A percentile compares a stretch with the other conserved stretches of the same genome.
Evolutionary conservation across 1,140 invertebrate genomes (phyloP).

Genomic region (Leptestheria dahalacensis): DNA sequence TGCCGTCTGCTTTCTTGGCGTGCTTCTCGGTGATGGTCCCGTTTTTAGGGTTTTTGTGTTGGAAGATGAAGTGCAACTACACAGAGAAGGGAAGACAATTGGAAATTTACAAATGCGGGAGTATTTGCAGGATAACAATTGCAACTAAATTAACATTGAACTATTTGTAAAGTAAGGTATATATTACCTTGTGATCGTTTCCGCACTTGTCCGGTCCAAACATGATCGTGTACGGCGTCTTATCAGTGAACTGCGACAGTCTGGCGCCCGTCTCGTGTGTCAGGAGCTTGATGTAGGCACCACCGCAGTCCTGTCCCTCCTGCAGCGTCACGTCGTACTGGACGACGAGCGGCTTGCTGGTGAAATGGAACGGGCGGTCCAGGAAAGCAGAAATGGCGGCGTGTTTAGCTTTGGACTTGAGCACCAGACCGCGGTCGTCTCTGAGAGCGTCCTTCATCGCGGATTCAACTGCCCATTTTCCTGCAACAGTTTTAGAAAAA

Average conservation of each 20-base stretch:
- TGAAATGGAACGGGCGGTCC: constrained; percentile 68
- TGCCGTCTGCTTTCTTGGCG: constrained; percentile 70
- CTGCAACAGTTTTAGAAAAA: constrained; percentile 27
- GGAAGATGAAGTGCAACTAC: constrained; percentile 90
- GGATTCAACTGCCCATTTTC: constrained; percentile 56
- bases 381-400: constrained; percentile 83
- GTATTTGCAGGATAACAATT: too few species aligned
- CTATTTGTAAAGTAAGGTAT: neutral
- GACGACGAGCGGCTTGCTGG: constrained; percentile 71
- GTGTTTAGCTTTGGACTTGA: constrained; percentile 91
- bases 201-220: constrained; percentile 99
- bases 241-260: constrained; percentile 77
- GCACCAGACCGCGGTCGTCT: constrained; percentile 72
- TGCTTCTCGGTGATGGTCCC: constrained; percentile 79
- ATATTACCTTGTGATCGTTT: constrained; percentile 65
- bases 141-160: neutral
- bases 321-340: constrained; percentile 83
- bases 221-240: constrained; percentile 96
- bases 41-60: constrained; percentile 89
- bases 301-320: constrained; percentile 96
- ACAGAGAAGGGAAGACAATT: constrained; percentile 20
- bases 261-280: constrained; percentile 47
- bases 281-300: constrained; percentile 90
- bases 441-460: constrained; percentile 55
- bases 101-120: neutral